phyloP scores from a whole-genome alignment of 1,140 invertebrate genomes.

The Drosophila sproati region DNA sequence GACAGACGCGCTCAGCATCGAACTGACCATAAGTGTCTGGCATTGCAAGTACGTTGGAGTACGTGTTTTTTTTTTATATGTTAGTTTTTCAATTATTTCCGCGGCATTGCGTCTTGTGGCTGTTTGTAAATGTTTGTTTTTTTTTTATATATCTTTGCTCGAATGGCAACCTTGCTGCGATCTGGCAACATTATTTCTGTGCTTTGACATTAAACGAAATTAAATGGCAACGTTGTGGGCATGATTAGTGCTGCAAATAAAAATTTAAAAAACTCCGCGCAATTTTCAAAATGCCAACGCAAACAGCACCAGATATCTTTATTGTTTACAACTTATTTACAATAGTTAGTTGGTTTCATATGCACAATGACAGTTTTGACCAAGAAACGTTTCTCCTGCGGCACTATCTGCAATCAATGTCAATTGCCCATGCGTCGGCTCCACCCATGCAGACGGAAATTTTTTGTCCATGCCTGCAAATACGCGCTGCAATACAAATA shows the following conservation, averaged over 20 bases:
- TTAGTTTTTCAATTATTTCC: background rate
- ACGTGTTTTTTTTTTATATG: background rate
- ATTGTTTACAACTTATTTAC: slow-evolving; percentile 1
- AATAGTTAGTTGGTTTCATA: background rate
- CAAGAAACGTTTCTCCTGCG: slow-evolving; percentile 33
- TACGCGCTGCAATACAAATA: slow-evolving; percentile 46
- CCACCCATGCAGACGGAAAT: slow-evolving; percentile 62
- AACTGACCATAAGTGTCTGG: slow-evolving; percentile 30
- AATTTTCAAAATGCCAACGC: background rate
- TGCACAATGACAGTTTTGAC: background rate
- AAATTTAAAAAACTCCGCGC: background rate
- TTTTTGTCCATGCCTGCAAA: slow-evolving; percentile 49
- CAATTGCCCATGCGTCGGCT: slow-evolving; percentile 54
- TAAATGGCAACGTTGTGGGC: background rate
- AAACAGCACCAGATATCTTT: background rate
- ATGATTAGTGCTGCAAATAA: background rate
- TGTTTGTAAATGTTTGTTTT: slow-evolving; percentile 29
- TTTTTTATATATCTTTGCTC: slow-evolving; percentile 38
- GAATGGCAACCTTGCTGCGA: background rate
- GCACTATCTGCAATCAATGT: slow-evolving; percentile 54
- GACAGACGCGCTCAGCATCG: slow-evolving; percentile 69
- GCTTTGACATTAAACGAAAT: background rate
- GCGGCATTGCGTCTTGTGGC: slow-evolving; percentile 14
- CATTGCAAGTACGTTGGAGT: slow-evolving; percentile 15
- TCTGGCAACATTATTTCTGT: slow-evolving; percentile 15